Percentiles rank a stretch among this genome's conserved stretches.
phyloP scores from a whole-genome alignment of 2,888 invertebrate species.

The Eucera pruinosa region DNA sequence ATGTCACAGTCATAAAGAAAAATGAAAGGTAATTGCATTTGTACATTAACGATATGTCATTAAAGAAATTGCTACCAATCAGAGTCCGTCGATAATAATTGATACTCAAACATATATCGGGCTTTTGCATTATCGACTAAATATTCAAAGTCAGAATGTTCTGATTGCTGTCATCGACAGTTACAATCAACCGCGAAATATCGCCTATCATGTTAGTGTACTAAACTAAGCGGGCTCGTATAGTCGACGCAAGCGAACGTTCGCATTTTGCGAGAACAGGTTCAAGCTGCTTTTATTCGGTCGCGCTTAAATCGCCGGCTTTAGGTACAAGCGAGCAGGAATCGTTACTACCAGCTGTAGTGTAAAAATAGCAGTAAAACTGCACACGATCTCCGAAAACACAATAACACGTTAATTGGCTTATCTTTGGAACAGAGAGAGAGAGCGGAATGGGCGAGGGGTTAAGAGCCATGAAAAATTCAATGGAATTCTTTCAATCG shows the following conservation, averaged over 20 bases:
- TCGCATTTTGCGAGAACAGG: constrained; percentile 17
- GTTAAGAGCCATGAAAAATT: constrained; percentile 30
- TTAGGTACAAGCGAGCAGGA: constrained; percentile 28
- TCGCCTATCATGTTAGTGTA: constrained; percentile 7
- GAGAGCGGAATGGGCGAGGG: too few relatives aligned
- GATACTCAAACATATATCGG: too few relatives aligned
- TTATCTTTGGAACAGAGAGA: constrained; percentile 6
- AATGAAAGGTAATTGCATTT: too few relatives aligned
- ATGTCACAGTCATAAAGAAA: too few relatives aligned
- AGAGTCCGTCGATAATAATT: too few relatives aligned
- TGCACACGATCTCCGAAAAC: constrained; percentile 28
- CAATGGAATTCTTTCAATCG: constrained; percentile 30
- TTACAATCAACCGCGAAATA: constrained; percentile 10
- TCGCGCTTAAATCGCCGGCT: constrained; percentile 19
- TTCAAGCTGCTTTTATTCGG: constrained; percentile 24
- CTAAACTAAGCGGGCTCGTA: too few relatives aligned
- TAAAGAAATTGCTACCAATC: too few relatives aligned
- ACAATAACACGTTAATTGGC: constrained; percentile 45
- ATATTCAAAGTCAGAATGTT: constrained; percentile 10
- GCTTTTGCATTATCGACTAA: too few relatives aligned
- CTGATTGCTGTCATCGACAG: constrained; percentile 17
- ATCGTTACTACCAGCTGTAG: constrained; percentile 21
- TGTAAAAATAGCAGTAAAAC: constrained; percentile 32
- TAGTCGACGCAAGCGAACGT: too few relatives aligned
- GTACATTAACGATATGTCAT: too few relatives aligned